Evolutionary conservation across 1,140 invertebrate genomes (phyloP), one percentile per base, ranked within the genome.

Genomic region (Euwallacea fornicatus): DNA sequence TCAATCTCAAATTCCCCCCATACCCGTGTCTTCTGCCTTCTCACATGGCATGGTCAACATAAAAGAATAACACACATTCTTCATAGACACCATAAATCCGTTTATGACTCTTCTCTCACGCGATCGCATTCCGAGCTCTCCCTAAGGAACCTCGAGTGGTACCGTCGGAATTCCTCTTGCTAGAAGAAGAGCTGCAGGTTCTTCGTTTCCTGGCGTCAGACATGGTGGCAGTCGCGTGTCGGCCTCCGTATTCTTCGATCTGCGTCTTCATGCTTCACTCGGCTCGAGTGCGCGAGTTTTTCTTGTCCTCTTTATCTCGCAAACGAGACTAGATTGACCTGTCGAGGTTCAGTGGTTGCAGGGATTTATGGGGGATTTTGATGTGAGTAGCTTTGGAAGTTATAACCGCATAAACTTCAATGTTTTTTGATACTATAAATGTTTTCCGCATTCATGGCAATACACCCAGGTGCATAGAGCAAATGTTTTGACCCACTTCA

Each of bases 171-270:
- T 59, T 41, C 33, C 56, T 64, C 53, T 16, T 33, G 16, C 46
- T 44, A 21, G 46, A 64, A 64, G 62, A 64, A 50, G 62, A 64
- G 62, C 62, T 41, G 43, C 62, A 53, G 41, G 11, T 50, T 53
- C 64, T 66, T 56, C 64, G 33, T 66, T 43, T 42, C 44, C 64
- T 56, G 64, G 15, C 42, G 60, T n/a, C 62, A 7, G 44, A 41
- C 42, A 15, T 42, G 9, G 53, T 50, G 64, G 64, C 64, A 66
- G 64, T 66, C 64, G 64, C 64, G 53, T 66, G 64, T 66, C 64
- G 64, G 54, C 42, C 64, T 66, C 56, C 64, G 64, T 54, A 50
- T 66, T 66, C 54, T 58, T 55, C 64, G 15, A 66, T 55, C 64
- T 50, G 50, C n/a, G 50, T 66, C 53, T 64, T 56, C 64, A 66